Percentiles rank a stretch among this genome's conserved stretches.
phyloP scores from a whole-genome alignment of 1,140 invertebrate species.

The Eufriesea mexicana region DNA sequence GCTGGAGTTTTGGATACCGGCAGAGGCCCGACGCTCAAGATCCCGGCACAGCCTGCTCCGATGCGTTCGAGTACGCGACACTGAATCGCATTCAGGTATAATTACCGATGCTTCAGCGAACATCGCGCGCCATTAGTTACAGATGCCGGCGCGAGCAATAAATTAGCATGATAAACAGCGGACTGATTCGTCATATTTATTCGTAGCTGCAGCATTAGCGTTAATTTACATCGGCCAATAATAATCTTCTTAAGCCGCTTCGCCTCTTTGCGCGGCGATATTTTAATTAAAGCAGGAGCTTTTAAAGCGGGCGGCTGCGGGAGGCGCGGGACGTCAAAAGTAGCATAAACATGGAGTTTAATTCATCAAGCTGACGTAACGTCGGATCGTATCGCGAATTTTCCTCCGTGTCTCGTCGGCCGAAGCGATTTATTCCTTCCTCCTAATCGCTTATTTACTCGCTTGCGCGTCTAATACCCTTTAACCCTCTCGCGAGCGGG shows the following conservation, averaged over 20 bases:
- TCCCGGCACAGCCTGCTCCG: not conserved
- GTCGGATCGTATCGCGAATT: not conserved
- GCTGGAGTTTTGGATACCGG: not conserved
- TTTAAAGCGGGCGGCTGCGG: not conserved
- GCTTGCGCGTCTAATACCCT: too few species aligned
- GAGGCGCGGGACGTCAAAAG: not conserved
- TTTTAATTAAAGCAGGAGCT: conserved; percentile 20
- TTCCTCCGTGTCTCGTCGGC: not conserved
- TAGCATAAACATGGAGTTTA: not conserved
- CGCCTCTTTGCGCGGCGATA: not conserved
- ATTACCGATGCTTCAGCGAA: conserved; percentile 51
- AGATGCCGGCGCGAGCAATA: conserved; percentile 36
- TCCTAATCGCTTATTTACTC: too few species aligned
- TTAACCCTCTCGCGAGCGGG: too few species aligned
- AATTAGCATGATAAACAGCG: conserved; percentile 49
- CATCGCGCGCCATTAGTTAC: conserved; percentile 50
- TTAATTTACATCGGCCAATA: conserved; percentile 28
- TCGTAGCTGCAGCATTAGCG: not conserved
- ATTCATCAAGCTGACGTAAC: not conserved
- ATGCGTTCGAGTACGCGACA: conserved; percentile 23
- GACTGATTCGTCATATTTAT: conserved; percentile 48
- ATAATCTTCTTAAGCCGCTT: conserved; percentile 27
- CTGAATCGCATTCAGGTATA: conserved; percentile 50
- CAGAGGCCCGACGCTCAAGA: not conserved
- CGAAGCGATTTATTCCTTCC: too few species aligned